Evolutionary conservation across 2,113 vertebrate genomes (phyloP).

Genomic region (Naja naja): DNA sequence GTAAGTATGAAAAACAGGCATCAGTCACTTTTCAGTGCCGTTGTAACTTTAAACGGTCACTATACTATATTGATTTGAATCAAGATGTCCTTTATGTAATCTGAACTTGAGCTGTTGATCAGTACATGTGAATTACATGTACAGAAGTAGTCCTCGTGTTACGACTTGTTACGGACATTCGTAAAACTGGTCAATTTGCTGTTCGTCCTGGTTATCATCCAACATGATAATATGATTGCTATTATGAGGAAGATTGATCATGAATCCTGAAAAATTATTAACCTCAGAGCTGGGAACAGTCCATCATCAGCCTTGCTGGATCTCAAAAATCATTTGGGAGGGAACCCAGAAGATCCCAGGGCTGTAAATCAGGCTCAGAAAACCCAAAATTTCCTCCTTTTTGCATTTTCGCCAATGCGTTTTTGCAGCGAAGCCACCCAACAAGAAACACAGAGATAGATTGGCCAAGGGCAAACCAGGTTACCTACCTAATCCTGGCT

Average conservation of each 20-base stretch:
- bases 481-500: neutral
- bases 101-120: neutral
- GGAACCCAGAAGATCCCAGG: no score
- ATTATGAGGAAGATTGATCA: slow-evolving; percentile 9
- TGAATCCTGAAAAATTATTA: slow-evolving; percentile 36
- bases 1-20: no score
- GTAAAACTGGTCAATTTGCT: neutral
- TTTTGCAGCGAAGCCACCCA: neutral
- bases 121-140: neutral
- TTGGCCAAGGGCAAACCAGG: neutral
- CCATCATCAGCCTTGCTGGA: no score
- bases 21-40: no score
- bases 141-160: neutral
- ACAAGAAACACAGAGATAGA: neutral
- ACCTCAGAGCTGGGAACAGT: no score
- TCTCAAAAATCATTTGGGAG: no score
- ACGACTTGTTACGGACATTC: neutral
- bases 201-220: neutral
- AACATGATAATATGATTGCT: neutral
- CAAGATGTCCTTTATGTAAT: slow-evolving; percentile 13
- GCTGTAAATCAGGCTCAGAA: no score
- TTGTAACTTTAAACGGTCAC: no score
- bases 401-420: no score
- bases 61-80: neutral
- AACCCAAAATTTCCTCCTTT: no score